Conservation (phyloP, 92 coral and sea anemone genomes). For the Muricea muricata region DNA sequence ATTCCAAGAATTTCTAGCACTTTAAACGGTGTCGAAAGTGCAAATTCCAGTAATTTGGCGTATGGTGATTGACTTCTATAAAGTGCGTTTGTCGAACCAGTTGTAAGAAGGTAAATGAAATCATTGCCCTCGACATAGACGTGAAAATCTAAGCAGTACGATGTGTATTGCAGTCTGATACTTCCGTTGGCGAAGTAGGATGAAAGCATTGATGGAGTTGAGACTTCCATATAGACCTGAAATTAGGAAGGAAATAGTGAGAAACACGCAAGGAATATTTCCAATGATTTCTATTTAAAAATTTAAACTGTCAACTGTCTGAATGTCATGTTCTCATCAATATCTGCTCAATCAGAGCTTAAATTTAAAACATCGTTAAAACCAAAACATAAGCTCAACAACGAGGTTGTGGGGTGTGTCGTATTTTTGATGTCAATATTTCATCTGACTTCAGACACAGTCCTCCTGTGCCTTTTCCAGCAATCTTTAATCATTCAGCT, state of each 20-base stretch:
- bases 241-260: constrained; percentile 6
- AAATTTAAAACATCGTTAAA: too few species aligned
- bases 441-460: too few species aligned
- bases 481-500: too few species aligned
- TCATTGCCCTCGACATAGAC: constrained; percentile 49
- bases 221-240: constrained; percentile 64
- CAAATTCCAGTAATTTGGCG: constrained; percentile 61
- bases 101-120: constrained; percentile 59
- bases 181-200: constrained; percentile 47
- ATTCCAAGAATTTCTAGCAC: constrained; percentile 25
- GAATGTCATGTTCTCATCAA: too few species aligned
- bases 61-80: constrained; percentile 78
- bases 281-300: too few species aligned
- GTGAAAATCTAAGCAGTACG: constrained; percentile 69
- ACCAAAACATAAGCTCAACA: too few species aligned
- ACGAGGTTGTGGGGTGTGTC: too few species aligned
- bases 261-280: too few species aligned
- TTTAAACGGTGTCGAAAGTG: not conserved
- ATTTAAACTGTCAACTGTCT: too few species aligned
- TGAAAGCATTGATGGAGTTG: constrained; percentile 47
- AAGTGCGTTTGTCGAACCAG: constrained; percentile 55
- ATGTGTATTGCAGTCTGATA: constrained; percentile 68
- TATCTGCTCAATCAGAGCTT: too few species aligned
- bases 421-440: too few species aligned
- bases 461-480: too few species aligned